These are phyloP conservation scores for Python bivittatus DNA, from an alignment of 2,113 vertebrate species.

Conservation along the genomic window DNA sequence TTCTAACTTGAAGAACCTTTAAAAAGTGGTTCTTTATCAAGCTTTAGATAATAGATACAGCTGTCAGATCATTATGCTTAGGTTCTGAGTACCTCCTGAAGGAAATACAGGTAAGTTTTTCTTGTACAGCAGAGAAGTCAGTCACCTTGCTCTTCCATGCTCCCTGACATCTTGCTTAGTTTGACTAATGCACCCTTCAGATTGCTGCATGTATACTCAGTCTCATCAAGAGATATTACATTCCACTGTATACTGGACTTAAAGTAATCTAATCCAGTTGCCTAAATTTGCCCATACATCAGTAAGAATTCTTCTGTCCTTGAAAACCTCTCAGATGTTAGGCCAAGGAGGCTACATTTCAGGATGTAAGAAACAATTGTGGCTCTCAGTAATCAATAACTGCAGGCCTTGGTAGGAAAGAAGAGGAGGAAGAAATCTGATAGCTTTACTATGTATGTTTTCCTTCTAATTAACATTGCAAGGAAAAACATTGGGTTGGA, in stretches of 20 bases:
- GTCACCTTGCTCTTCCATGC: background rate
- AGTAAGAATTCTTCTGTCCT: background rate
- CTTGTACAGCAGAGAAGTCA: background rate
- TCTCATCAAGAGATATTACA: background rate
- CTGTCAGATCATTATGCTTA: background rate
- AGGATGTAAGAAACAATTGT: accelerated
- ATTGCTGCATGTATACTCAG: background rate
- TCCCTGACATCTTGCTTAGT: background rate
- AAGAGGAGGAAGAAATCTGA: background rate
- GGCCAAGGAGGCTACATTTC: background rate
- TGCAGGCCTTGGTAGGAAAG: background rate
- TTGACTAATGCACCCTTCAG: background rate
- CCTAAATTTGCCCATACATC: background rate
- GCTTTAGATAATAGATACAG: no score
- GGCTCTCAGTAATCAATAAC: background rate
- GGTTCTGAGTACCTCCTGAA: background rate
- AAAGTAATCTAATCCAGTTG: background rate
- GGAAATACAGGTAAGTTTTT: background rate
- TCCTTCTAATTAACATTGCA: conserved; percentile 58
- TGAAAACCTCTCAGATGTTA: background rate
- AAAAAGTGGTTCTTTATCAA: no score
- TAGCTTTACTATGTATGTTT: conserved; percentile 45
- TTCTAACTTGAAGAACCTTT: no score
- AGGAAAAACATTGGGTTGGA: conserved; percentile 53
- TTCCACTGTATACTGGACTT: background rate